Percentiles rank a stretch among this genome's conserved stretches.
Conservation (phyloP, 2,888 invertebrate species). For the Melitaea athalia region DNA sequence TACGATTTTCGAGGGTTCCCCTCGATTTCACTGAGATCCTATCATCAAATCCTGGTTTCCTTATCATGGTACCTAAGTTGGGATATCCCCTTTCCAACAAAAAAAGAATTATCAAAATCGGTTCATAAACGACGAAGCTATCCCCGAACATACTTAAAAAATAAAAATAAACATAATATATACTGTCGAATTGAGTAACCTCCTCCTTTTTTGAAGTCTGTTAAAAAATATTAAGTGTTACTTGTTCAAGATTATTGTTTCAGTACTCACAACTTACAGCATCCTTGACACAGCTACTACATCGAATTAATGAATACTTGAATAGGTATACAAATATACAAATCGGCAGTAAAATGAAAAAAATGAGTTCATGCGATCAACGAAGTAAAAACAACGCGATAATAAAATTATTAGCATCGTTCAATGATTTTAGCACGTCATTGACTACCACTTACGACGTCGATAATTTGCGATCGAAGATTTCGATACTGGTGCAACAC, state of each 20-base stretch:
- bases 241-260: conserved; percentile 4
- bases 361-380: neutral
- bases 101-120: too few relatives aligned
- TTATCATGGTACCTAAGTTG: too few relatives aligned
- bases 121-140: too few relatives aligned
- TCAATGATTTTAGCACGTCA: conserved; percentile 35
- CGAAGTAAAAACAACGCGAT: conserved; percentile 14
- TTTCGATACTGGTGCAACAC: conserved; percentile 6
- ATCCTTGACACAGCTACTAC: conserved; percentile 17
- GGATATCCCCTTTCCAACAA: too few relatives aligned
- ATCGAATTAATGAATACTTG: conserved; percentile 2
- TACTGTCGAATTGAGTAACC: too few relatives aligned
- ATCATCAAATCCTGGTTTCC: too few relatives aligned
- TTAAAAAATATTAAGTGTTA: neutral
- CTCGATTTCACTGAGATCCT: too few relatives aligned
- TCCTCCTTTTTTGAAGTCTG: too few relatives aligned
- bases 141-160: too few relatives aligned
- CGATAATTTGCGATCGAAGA: conserved; percentile 29
- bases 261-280: neutral
- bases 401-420: conserved; percentile 29
- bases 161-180: too few relatives aligned
- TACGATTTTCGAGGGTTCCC: too few relatives aligned
- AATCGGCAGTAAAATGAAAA: neutral
- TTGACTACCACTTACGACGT: conserved; percentile 36
- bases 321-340: neutral